These are phyloP conservation scores for Mastomys coucha DNA, from an alignment of 2,113 vertebrate genomes.

Conservation along the genomic window DNA sequence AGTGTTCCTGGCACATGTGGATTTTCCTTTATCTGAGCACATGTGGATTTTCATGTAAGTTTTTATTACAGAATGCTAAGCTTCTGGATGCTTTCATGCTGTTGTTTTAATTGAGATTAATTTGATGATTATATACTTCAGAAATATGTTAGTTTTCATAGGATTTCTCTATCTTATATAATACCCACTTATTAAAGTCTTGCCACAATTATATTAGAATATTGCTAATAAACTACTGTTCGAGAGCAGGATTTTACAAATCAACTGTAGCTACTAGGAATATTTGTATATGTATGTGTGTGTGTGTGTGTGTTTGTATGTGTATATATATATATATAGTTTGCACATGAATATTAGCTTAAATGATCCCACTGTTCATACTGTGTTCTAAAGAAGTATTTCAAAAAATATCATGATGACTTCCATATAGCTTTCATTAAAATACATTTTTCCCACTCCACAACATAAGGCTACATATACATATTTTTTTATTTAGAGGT, in stretches of 20 bases:
- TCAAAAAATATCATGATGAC: constrained; percentile 48
- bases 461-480: constrained; percentile 69
- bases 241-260: constrained; percentile 38
- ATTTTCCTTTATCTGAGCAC: too few species aligned
- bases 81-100: constrained; percentile 51
- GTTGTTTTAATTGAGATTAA: constrained; percentile 71
- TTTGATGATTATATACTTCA: constrained; percentile 62
- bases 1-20: background rate
- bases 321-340: background rate
- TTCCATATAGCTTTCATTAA: constrained; percentile 65
- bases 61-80: constrained; percentile 62
- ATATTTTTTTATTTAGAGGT: constrained; percentile 85
- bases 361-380: constrained; percentile 27
- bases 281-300: fast-evolving
- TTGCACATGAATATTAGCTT: constrained; percentile 61
- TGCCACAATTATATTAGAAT: constrained; percentile 52
- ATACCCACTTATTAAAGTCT: constrained; percentile 41
- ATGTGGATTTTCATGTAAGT: too few species aligned
- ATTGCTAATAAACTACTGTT: constrained; percentile 33
- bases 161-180: background rate
- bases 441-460: constrained; percentile 72
- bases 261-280: constrained; percentile 38
- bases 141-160: constrained; percentile 67
- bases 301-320: fast-evolving
- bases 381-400: constrained; percentile 56